Percentiles rank a stretch among this genome's conserved stretches.
Conservation (phyloP, 2,113 vertebrate genomes). For the Mungos mungo region DNA sequence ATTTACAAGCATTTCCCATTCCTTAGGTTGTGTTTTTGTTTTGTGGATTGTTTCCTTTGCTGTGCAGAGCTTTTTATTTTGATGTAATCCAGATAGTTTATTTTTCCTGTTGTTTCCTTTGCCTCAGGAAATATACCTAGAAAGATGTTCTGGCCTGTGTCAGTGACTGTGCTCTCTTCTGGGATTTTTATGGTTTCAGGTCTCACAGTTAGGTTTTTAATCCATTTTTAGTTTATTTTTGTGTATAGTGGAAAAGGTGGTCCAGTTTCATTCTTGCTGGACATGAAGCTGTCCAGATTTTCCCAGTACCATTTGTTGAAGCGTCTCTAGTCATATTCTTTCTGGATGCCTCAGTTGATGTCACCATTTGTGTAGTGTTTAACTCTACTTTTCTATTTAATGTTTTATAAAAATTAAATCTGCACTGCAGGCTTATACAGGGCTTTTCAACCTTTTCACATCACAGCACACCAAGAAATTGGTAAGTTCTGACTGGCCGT, state of each 20-base stretch:
- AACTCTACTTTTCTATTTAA: conserved; percentile 30
- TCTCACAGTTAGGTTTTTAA: background rate
- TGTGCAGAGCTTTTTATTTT: background rate
- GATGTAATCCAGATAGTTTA: background rate
- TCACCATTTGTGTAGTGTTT: conserved; percentile 22
- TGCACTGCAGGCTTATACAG: background rate
- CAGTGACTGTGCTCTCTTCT: background rate
- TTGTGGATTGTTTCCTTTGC: background rate
- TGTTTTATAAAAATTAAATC: conserved; percentile 12
- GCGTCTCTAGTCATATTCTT: background rate
- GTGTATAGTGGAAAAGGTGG: background rate
- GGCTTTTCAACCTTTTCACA: conserved; percentile 24
- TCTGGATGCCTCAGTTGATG: conserved; percentile 3
- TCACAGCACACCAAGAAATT: background rate
- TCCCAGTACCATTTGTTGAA: background rate
- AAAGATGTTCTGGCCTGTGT: background rate
- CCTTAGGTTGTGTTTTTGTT: background rate
- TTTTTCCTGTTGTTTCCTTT: background rate
- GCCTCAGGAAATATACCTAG: background rate
- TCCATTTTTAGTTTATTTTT: background rate
- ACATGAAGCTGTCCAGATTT: background rate
- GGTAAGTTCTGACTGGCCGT: background rate
- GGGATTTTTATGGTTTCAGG: background rate
- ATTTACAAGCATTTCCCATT: background rate
- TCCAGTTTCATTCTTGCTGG: background rate